Evolutionary conservation across 2,797 vertebrate species (phyloP), one percentile per base, ranked within the genome.

Genomic region (Rhynchonycteris naso): DNA sequence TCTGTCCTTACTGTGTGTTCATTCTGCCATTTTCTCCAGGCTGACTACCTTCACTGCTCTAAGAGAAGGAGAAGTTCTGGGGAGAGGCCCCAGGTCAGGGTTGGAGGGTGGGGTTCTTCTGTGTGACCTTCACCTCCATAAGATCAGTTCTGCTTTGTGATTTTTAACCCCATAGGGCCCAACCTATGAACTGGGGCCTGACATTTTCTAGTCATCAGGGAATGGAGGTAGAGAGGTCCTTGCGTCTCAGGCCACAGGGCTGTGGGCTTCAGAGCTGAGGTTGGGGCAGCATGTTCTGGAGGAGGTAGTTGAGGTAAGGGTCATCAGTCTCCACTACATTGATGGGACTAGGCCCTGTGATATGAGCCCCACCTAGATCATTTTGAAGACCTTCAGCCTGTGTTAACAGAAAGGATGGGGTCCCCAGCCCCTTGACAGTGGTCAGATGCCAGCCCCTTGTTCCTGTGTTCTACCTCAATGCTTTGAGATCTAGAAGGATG

Each of bases 401-500:
- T n/a, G 65, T 69, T 65, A 84, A 84, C 50, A 65, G 68, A 86
- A 91, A 50, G 50, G 15, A 26, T 76, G 14, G 22, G 22, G 47
- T 4, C 63, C 78, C 19, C 38, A 66, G 56, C 6, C 59, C 33
- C 61, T 79, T 78, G 71, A 13, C n/a, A 56, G 38, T 58, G 75
- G 78, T 65, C 61, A 56, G 84, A 69, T 68, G 59, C 74, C 54
- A 83, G 43, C 61, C n/a, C 26, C 16, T 35, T 89, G 26, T 43
- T 30, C 68, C 81, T 66, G n/a, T 76, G 43, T 43, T 88, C 43
- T 4, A 35, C 10, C 58, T 76, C n/a, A 19, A 65, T 83, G 56
- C 59, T 89, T 71, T 92, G 90, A 93, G 16, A n/a, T 71, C 68
- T 50, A 28, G 50, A 76, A 43, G 71, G 82, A 43, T n/a, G 69